phyloP scores from a whole-genome alignment of 2,888 invertebrate species.

The Caenorhabditis japonica region DNA sequence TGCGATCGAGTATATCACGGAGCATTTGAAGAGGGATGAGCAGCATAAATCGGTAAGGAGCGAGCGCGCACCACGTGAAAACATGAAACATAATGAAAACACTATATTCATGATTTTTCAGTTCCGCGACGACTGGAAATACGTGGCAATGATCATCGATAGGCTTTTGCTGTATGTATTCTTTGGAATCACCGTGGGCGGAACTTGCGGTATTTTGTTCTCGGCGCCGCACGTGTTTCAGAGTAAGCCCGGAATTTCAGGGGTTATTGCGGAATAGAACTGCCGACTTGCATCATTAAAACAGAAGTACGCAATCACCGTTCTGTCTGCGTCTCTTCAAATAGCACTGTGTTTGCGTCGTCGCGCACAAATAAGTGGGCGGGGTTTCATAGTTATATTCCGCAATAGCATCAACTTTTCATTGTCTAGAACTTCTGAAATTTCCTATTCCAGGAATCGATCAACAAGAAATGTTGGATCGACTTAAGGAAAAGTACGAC shows the following conservation, averaged over 20 bases:
- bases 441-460: conserved; percentile 29
- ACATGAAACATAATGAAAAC: too few species aligned
- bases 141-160: conserved; percentile 80
- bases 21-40: conserved; percentile 74
- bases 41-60: conserved; percentile 71
- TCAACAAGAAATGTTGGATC: conserved; percentile 49
- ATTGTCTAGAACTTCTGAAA: neutral
- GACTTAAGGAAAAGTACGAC: conserved; percentile 44
- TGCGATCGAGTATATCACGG: conserved; percentile 74
- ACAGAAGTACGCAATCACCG: too few species aligned
- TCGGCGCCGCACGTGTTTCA: conserved; percentile 79
- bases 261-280: too few species aligned
- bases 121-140: conserved; percentile 80
- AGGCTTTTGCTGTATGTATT: conserved; percentile 79
- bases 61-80: too few species aligned
- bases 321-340: too few species aligned
- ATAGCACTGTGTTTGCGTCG: too few species aligned
- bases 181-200: conserved; percentile 79
- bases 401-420: too few species aligned
- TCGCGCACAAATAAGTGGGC: too few species aligned
- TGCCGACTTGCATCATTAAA: too few species aligned
- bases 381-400: too few species aligned
- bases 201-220: conserved; percentile 78
- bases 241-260: conserved; percentile 73
- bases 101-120: conserved; percentile 50